Percentiles rank a stretch among this genome's conserved stretches.
phyloP scores from a whole-genome alignment of 2,797 vertebrate species.

The Diplodus sargus region DNA sequence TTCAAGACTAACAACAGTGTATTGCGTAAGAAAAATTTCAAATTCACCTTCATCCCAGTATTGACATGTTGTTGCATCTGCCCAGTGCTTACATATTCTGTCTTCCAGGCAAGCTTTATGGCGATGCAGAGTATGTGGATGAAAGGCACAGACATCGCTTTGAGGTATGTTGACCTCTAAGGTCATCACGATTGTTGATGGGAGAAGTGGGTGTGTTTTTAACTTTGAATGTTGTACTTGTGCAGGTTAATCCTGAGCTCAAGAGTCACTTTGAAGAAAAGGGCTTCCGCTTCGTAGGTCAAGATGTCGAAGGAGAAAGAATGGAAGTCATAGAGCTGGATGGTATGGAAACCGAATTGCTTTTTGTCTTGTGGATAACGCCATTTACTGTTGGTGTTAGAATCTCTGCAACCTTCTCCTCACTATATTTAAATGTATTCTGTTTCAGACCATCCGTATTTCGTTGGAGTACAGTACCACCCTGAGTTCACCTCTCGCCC shows the following conservation, averaged over 20 bases:
- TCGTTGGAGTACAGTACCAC: slow-evolving; percentile 96
- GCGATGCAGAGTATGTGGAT: slow-evolving; percentile 89
- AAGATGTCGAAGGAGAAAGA: slow-evolving; percentile 93
- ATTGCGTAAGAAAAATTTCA: slow-evolving; percentile 83
- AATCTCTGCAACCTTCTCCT: not conserved
- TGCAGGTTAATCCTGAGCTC: slow-evolving; percentile 92
- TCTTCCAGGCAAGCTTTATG: slow-evolving; percentile 90
- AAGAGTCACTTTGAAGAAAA: slow-evolving; percentile 90
- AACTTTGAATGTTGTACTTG: not conserved
- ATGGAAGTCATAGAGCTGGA: slow-evolving; percentile 97
- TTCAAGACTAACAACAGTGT: slow-evolving; percentile 90
- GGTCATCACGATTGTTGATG: not conserved
- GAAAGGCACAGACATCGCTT: slow-evolving; percentile 94
- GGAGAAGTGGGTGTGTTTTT: not conserved
- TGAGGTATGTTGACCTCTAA: slow-evolving; percentile 82
- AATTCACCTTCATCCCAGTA: rapidly evolving
- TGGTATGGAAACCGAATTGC: slow-evolving; percentile 77
- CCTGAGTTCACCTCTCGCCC: slow-evolving; percentile 97
- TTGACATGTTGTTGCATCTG: not conserved
- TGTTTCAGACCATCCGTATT: slow-evolving; percentile 92
- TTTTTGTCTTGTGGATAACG: not conserved
- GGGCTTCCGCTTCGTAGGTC: slow-evolving; percentile 93
- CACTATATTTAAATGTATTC: not conserved
- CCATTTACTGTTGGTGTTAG: not conserved
- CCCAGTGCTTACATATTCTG: slow-evolving; percentile 3